Evolutionary conservation across 2,113 vertebrate species (phyloP).

Genomic region (Oriolus oriolus): DNA sequence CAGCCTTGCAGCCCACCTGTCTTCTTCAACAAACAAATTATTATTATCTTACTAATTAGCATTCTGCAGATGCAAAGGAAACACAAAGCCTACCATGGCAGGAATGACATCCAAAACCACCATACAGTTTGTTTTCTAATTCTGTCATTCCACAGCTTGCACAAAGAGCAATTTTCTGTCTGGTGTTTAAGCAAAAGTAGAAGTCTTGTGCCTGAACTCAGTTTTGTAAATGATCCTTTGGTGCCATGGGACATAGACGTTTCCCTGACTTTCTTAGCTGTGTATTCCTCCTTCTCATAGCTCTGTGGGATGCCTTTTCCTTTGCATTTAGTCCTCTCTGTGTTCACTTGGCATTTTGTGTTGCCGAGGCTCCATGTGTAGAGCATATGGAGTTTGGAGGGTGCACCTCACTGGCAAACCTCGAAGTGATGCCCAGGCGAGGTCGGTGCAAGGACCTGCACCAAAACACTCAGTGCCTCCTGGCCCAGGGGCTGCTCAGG

Average conservation of each 20-base stretch:
- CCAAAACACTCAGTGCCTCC: rapidly evolving
- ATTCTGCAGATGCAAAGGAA: not conserved
- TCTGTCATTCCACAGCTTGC: conserved; percentile 16
- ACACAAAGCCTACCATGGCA: not conserved
- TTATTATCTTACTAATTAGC: not conserved
- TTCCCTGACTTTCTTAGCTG: not conserved
- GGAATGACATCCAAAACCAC: conserved; percentile 11
- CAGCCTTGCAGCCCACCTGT: not conserved
- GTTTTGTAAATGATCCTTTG: not conserved
- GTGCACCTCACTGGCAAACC: not conserved
- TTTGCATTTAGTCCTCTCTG: not conserved
- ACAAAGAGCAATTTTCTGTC: conserved; percentile 12
- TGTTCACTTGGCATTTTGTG: not conserved
- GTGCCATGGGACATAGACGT: not conserved
- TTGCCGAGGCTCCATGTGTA: not conserved
- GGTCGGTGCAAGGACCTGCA: not conserved
- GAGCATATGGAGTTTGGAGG: rapidly evolving
- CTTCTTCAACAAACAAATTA: not conserved
- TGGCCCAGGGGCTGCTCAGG: not conserved
- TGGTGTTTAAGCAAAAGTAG: not conserved
- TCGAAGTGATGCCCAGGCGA: not conserved
- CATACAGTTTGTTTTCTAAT: conserved; percentile 5
- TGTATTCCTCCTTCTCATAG: not conserved
- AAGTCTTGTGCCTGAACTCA: not conserved
- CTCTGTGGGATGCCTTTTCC: not conserved